These are phyloP conservation scores for Temnothorax nylanderi DNA, from an alignment of 1,140 invertebrate species.

Conservation along the genomic window DNA sequence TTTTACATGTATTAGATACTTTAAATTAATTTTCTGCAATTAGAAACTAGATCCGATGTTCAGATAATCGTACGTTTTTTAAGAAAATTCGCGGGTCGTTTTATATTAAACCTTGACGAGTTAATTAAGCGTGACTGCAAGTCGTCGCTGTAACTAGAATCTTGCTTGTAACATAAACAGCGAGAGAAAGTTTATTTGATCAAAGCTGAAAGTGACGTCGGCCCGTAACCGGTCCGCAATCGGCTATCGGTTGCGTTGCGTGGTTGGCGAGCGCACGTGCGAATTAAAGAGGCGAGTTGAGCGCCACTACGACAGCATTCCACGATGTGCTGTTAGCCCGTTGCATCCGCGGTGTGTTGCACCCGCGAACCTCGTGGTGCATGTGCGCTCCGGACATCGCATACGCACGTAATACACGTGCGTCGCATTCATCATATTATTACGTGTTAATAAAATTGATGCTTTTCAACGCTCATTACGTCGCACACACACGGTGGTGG, in stretches of 20 bases:
- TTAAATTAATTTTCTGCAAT: conserved; percentile 6
- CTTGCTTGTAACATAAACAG: background rate
- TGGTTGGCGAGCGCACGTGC: conserved; percentile 73
- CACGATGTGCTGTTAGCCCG: conserved; percentile 80
- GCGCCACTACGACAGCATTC: conserved; percentile 86
- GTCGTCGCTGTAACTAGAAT: background rate
- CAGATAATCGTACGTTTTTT: background rate
- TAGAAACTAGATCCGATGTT: background rate
- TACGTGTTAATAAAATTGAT: conserved; percentile 57
- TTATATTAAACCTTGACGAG: background rate
- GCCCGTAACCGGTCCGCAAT: conserved; percentile 19
- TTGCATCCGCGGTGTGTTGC: conserved; percentile 77
- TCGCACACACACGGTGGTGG: background rate
- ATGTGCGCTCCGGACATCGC: conserved; percentile 14
- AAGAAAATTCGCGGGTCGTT: background rate
- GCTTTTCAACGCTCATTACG: conserved; percentile 28
- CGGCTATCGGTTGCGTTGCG: background rate
- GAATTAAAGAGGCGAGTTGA: conserved; percentile 84
- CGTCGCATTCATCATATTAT: conserved; percentile 58
- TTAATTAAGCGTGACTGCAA: conserved; percentile 35
- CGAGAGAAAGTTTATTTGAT: conserved; percentile 37
- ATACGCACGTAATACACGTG: conserved; percentile 19
- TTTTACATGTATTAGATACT: background rate
- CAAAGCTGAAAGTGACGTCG: conserved; percentile 21
- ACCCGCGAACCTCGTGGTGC: conserved; percentile 59